Evolutionary conservation across 2,888 invertebrate species (phyloP), one percentile per base, ranked within the genome.

Genomic region (Hoplodrina ambigua): DNA sequence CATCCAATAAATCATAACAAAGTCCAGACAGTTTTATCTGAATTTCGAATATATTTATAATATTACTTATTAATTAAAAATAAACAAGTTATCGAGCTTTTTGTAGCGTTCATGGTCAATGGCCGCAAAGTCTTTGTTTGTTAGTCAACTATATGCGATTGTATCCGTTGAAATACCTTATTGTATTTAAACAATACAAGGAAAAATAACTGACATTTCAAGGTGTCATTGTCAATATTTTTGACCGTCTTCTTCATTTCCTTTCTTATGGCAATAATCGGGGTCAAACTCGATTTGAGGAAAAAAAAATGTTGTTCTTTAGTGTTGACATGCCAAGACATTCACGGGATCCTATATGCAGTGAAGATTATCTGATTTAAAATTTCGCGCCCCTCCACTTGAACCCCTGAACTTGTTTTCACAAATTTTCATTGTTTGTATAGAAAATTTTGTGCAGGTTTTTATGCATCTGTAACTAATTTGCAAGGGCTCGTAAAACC

Each of bases 41-140:
- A 2, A n/a, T 60, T 56, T 20, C 46, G 11, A n/a, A 49, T 73
- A 17, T 46, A 46, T 50, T 19, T 56, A 65, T 50, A 25, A 25
- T 2, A 33, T 58, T 15, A 20, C 49, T 59, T 55, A 50, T 59
- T 60, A 10, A 59, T 69, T 49, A 11, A 46, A 60, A 30, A 53
- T 50, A 15, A 62, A 62, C 49, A 70, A 62, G 37, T 69, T 58
- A 72, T 68, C 57, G 13, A 30, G 15, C 10, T 53, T 50, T 57
- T 58, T 61, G 50, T 33, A 50, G 17, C 15, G 33, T 53, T 64
- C 53, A 60, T 72, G 78, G 59, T 44, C 64, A 72, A 20, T 50
- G 37, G 19, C 52, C 30, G 25, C 20, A 50, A 55, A 58, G 15
- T 37, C 41, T 30, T 56, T 69, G 37, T 76, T 60, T 69, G 20